phyloP scores from a whole-genome alignment of 2,797 vertebrate species.

The Falco berigora region DNA sequence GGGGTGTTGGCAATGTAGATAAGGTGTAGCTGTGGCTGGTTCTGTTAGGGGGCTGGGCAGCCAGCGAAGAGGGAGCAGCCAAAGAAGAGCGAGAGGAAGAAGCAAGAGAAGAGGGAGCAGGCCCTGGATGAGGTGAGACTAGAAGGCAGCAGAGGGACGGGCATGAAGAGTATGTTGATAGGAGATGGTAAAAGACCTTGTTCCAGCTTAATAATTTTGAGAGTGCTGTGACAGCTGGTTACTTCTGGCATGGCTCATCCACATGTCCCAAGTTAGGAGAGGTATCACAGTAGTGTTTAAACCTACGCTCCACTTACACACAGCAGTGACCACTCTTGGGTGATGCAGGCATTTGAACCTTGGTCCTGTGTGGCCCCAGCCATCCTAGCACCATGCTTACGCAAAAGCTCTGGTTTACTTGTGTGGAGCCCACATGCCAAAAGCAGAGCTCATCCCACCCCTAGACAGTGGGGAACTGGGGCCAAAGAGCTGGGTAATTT shows the following conservation, averaged over 20 bases:
- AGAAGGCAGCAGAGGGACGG: too few relatives aligned
- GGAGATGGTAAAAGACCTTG: too few relatives aligned
- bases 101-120: too few relatives aligned
- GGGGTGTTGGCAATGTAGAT: too few relatives aligned
- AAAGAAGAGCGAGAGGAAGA: too few relatives aligned
- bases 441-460: neutral
- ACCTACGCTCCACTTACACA: neutral
- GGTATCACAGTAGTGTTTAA: neutral
- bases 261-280: neutral
- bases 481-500: neutral
- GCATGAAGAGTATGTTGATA: too few relatives aligned
- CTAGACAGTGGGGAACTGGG: accelerated
- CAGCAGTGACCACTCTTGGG: neutral
- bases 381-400: accelerated
- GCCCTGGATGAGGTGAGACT: too few relatives aligned
- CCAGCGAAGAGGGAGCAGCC: too few relatives aligned
- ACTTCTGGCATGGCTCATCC: neutral
- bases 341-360: neutral
- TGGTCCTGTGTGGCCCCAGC: neutral
- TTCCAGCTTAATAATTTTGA: too few relatives aligned
- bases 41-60: too few relatives aligned
- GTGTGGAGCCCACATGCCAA: neutral
- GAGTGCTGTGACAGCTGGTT: too few relatives aligned
- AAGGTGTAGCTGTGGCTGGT: too few relatives aligned
- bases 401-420: neutral